These are phyloP conservation scores for Sceliomorpha sp. DNA, from an alignment of 2,888 invertebrate species.

Conservation along the genomic window DNA sequence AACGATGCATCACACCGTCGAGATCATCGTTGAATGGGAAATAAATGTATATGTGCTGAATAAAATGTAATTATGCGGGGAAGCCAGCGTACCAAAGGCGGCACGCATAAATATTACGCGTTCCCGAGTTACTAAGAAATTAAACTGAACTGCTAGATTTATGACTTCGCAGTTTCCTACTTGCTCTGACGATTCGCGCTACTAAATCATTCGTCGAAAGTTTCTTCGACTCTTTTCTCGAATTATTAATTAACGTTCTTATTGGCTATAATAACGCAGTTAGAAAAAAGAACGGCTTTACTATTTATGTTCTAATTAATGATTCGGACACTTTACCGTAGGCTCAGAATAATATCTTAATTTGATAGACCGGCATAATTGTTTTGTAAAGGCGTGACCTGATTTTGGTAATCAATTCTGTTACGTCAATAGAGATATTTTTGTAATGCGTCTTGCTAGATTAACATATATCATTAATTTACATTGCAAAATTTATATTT, in stretches of 20 bases:
- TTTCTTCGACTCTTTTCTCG: constrained; percentile 56
- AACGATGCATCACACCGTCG: constrained; percentile 11
- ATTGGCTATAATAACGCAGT: constrained; percentile 51
- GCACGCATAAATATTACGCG: constrained; percentile 69
- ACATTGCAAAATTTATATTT: no score
- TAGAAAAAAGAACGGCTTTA: background rate
- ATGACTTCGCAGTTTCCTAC: constrained; percentile 62
- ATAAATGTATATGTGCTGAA: constrained; percentile 47
- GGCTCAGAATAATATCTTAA: no score
- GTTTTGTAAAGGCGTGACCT: no score
- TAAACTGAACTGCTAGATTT: constrained; percentile 76
- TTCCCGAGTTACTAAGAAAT: constrained; percentile 71
- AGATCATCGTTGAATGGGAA: constrained; percentile 47
- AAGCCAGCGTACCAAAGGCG: constrained; percentile 40
- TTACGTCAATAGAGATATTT: no score
- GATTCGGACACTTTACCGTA: no score
- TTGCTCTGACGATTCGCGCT: constrained; percentile 56
- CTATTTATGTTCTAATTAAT: constrained; percentile 34
- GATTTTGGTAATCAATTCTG: no score
- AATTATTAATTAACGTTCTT: constrained; percentile 70
- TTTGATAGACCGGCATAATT: no score
- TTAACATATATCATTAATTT: no score
- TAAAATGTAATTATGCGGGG: constrained; percentile 47
- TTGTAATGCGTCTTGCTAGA: no score
- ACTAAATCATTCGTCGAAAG: constrained; percentile 65